Evolutionary conservation across 2,113 vertebrate species (phyloP).

Genomic region (Catharus fuscescens): DNA sequence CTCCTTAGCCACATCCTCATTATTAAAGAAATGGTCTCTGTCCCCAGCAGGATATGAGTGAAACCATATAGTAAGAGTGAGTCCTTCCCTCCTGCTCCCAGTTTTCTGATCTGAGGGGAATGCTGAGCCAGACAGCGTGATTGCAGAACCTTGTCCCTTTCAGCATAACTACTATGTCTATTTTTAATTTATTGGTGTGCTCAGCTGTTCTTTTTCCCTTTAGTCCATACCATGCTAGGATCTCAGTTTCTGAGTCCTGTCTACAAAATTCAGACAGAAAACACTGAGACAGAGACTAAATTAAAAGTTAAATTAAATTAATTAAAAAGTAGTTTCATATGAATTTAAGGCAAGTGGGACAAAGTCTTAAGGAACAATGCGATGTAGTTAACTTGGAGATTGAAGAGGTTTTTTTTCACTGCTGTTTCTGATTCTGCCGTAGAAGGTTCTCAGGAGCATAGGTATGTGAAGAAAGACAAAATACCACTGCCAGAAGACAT

Average conservation of each 20-base stretch:
- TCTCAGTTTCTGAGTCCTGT: background rate
- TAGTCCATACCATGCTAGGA: fast-evolving
- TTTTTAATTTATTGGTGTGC: conserved; percentile 2
- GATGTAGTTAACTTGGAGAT: fast-evolving
- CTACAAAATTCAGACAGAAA: background rate
- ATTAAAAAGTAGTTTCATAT: background rate
- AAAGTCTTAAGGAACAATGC: background rate
- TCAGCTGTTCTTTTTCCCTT: conserved; percentile 4
- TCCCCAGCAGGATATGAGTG: background rate
- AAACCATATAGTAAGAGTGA: background rate
- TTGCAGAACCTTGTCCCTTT: background rate
- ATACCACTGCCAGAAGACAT: background rate
- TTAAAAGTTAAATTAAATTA: too few relatives aligned
- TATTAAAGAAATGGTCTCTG: background rate
- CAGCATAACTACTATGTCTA: background rate
- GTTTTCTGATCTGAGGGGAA: background rate
- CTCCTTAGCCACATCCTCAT: background rate
- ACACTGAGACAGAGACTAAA: background rate
- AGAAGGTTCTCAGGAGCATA: background rate
- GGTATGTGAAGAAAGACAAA: background rate
- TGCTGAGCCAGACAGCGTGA: background rate
- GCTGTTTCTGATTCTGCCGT: background rate
- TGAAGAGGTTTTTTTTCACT: background rate
- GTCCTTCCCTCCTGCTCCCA: fast-evolving
- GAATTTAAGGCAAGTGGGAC: background rate